A percentile compares a stretch with the other conserved stretches of the same genome.
Conservation (phyloP, 1,140 invertebrate genomes). For the Calliphora vicina region DNA sequence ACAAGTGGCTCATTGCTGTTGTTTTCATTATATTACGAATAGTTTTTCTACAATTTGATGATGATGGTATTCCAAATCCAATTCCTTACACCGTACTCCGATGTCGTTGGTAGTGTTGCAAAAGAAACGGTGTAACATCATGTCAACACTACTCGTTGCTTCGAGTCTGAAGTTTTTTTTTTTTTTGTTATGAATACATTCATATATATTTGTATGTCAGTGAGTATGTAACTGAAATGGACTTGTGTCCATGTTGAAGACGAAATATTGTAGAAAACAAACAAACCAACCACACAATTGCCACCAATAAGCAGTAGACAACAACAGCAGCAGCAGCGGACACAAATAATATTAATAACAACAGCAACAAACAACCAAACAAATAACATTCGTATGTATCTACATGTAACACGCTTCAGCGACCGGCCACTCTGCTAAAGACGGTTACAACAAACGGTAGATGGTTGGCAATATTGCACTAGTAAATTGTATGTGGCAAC, state of each 20-base stretch:
- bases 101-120: background rate
- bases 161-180: background rate
- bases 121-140: conserved; percentile 26
- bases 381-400: conserved; percentile 17
- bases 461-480: conserved; percentile 37
- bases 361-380: background rate
- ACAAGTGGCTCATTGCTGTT: conserved; percentile 29
- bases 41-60: background rate
- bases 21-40: background rate
- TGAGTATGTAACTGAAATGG: conserved; percentile 22
- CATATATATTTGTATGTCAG: too few species aligned
- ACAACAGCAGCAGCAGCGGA: conserved; percentile 23
- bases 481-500: conserved; percentile 21
- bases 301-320: conserved; percentile 28
- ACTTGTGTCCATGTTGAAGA: conserved; percentile 28
- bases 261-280: background rate
- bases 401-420: conserved; percentile 26
- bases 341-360: conserved; percentile 3
- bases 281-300: conserved; percentile 19
- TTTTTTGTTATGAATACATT: too few species aligned
- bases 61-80: conserved; percentile 13
- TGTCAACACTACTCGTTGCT: conserved; percentile 12
- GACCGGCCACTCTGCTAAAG: background rate
- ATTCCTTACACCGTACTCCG: background rate
- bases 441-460: conserved; percentile 16